These are phyloP conservation scores for Pinctada fucata DNA, from an alignment of 2,888 invertebrate genomes.

Conservation along the genomic window DNA sequence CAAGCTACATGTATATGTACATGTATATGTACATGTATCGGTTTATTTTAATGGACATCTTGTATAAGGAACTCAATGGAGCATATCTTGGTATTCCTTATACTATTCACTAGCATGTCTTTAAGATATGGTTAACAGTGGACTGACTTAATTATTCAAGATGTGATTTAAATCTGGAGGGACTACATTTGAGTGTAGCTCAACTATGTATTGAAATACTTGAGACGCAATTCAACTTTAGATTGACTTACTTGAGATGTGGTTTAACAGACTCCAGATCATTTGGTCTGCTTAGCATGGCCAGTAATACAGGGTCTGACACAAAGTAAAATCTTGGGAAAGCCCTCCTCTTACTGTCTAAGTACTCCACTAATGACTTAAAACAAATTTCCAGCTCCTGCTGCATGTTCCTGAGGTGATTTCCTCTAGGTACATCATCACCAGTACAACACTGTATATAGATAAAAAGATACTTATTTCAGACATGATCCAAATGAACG, in stretches of 20 bases:
- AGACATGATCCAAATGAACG: neutral
- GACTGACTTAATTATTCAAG: no score
- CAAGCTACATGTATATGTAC: no score
- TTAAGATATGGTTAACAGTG: no score
- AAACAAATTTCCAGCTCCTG: conserved; percentile 77
- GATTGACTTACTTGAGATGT: conserved; percentile 68
- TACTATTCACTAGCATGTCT: no score
- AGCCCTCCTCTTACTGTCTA: conserved; percentile 74
- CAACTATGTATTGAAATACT: no score
- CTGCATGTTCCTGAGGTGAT: conserved; percentile 74
- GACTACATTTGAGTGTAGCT: no score
- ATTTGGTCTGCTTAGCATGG: conserved; percentile 73
- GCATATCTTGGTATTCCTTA: no score
- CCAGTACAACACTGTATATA: conserved; percentile 74
- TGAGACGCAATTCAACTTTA: no score
- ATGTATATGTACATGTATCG: no score
- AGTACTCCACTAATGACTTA: conserved; percentile 74
- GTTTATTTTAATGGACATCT: no score
- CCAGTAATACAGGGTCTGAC: conserved; percentile 74
- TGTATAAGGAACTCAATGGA: no score
- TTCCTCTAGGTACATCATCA: conserved; percentile 75
- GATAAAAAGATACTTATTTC: neutral
- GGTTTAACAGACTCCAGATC: conserved; percentile 75
- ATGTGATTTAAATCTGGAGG: no score
- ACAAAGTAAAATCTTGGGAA: conserved; percentile 77